These are phyloP conservation scores for Alcedo atthis DNA, from an alignment of 2,797 vertebrate genomes.

Conservation along the genomic window DNA sequence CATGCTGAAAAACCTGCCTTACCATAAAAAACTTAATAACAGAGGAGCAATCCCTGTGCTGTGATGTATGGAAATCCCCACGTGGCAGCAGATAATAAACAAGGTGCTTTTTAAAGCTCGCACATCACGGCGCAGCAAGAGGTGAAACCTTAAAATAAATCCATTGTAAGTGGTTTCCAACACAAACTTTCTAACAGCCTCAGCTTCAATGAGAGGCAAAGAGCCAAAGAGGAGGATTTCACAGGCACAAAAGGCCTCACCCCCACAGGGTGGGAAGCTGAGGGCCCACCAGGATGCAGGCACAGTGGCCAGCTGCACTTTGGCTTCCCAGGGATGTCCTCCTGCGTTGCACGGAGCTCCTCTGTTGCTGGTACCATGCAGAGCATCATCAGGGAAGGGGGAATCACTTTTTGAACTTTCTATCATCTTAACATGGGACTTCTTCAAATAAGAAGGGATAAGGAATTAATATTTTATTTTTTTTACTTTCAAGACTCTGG, in stretches of 20 bases:
- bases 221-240: slow-evolving; percentile 7
- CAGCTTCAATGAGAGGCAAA: neutral
- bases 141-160: slow-evolving; percentile 61
- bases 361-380: neutral
- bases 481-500: neutral
- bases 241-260: neutral
- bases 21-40: neutral
- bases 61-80: neutral
- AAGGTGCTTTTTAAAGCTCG: slow-evolving; percentile 43
- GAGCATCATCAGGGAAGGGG: neutral
- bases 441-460: neutral
- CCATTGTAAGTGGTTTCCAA: slow-evolving; percentile 23
- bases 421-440: neutral
- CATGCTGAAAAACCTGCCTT: accelerated
- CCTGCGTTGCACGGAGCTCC: neutral
- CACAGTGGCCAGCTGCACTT: accelerated
- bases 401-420: neutral
- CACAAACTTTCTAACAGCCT: slow-evolving; percentile 1
- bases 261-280: accelerated
- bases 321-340: neutral
- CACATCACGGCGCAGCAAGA: slow-evolving; percentile 18
- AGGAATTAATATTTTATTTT: neutral
- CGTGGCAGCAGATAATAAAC: neutral
- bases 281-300: accelerated
- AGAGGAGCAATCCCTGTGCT: neutral